Evolutionary conservation across 2,113 vertebrate genomes (phyloP), one percentile per base, ranked within the genome.

Genomic region (Aplodontia rufa): DNA sequence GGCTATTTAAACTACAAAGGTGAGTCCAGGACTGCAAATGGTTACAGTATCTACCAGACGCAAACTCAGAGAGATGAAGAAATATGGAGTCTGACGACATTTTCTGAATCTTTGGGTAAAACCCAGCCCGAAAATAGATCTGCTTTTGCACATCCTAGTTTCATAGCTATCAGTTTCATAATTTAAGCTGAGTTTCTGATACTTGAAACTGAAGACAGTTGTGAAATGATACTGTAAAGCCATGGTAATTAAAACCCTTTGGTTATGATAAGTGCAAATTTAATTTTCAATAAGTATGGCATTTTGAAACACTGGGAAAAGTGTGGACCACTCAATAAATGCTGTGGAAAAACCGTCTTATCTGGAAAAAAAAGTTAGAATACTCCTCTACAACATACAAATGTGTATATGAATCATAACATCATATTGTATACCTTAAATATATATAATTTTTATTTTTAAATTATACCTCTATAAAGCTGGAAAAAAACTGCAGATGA

Each of bases 211-310:
- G 40, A 79, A 85, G 24, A 92, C 32, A 79, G 42, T 91, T 92
- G 42, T 75, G 79, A 90, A 60, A 87, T 55, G 28, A 89, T 72
- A 86, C 9, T n/a, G 69, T 75, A 90, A 90, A 92, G 37, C 49
- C 55, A 97, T 8, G 60, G 37, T 75, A 92, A 93, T 94, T 83
- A 79, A 92, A 92, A 90, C 14, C 3, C 28, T 93, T 87, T 88
- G 71, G 45, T 64, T 90, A 75, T 42, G 20, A 26, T 84, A 87
- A 78, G 14, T 37, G 11, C 68, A 45, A 87, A 94, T 58, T 87
- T 83, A 92, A 79, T 72, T 86, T 92, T 94, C 75, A 94, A 51
- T 68, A 92, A 94, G 69, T 60, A 5, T 45, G 35, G 78, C 47
- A 92, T 83, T 87, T 76, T 93, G 60, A 95, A 89, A 42, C 28